Evolutionary conservation across 2,113 vertebrate species (phyloP), one percentile per base, ranked within the genome.

Genomic region (Saccopteryx leptura): DNA sequence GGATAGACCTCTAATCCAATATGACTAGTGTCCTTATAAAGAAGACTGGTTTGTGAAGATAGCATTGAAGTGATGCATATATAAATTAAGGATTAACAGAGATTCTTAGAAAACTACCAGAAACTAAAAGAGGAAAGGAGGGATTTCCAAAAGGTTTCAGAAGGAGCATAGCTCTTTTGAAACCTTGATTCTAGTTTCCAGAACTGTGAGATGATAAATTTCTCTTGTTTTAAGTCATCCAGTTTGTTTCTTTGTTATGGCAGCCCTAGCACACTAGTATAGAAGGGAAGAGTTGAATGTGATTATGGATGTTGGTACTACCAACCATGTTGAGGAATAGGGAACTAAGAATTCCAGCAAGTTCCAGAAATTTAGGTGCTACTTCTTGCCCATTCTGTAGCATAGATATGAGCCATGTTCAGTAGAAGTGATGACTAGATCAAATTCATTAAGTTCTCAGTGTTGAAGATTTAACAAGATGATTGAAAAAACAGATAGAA

Each of bases 261-360:
- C 58, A 63, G 28, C 23, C 33, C 56, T 71, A 31, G 82, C 33
- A 94, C 71, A 58, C 71, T 65, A 83, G 74, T 78, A 54, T 17
- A 46, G 65, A 58, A 81, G 13, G 54, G 28, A 93, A 86, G 23
- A 68, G 31, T 66, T 74, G 52, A 74, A 66, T 79, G 31, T 85
- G 39, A 81, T 69, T 84, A 19, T 74, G 58, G 26, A 17, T 80
- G 21, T 14, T 48, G 39, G 60, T 88, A 31, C 15, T 46, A 76
- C 89, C 50, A 84, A 19, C 80, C 26, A 74, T 71, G 14, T 50
- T 93, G 79, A 91, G 39, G 82, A 90, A 68, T 81, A 69, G 2
- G 24, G 31, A 28, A 65, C n/a, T 85, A 63, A 65, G 69, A 91
- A 87, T 94, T 72, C 39, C 71, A 79, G 52, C 12, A 50, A 63